Evolutionary conservation across 1,140 invertebrate genomes (phyloP), one percentile per base, ranked within the genome.

Genomic region (Drusus annulatus): DNA sequence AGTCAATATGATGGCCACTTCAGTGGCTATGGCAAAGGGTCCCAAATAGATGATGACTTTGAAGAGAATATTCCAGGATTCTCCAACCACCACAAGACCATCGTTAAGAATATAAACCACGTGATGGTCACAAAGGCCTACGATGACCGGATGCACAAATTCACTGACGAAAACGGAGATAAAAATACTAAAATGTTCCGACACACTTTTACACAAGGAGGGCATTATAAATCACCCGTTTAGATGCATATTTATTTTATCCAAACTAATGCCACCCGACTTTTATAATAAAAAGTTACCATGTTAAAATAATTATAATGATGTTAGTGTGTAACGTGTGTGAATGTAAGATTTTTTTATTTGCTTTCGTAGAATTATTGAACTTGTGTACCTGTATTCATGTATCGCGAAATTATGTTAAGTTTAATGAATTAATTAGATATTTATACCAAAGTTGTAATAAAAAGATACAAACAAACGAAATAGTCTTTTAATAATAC

Each of bases 31-130:
- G 36, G 31, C 17, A 54, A n/a, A 4, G 54, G 28, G 5, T 78
- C 28, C 28, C 76, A 79, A 17, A 54, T 52, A 0, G 74, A 71
- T 13, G 80, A 77, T 13, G 73, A 28, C 16, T 80, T 78, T n/a
- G 80, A 76, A 69, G 78, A 82, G 17, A 76, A 76, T 28, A 52
- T 79, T n/a, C 82, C 80, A 1, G 69, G 77, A 0, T 81, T 79
- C 58, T 60, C 36, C 0, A 60, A 79, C 16, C 80, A 81, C 15
- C 75, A 80, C 51, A 63, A 78, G 60, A 19, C 62, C 7, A 82
- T 81, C 28, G 50, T 84, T 78, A 80, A 84, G 8, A 76, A 81
- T 54, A 77, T 79, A 21, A 84, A 79, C 51, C 63, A 78, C 21
- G 80, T 62, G 3, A 54, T 77, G 10, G 45, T 58, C 5, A 65